Evolutionary conservation across 2,888 invertebrate species (phyloP).

Genomic region (Nysson spinosus): DNA sequence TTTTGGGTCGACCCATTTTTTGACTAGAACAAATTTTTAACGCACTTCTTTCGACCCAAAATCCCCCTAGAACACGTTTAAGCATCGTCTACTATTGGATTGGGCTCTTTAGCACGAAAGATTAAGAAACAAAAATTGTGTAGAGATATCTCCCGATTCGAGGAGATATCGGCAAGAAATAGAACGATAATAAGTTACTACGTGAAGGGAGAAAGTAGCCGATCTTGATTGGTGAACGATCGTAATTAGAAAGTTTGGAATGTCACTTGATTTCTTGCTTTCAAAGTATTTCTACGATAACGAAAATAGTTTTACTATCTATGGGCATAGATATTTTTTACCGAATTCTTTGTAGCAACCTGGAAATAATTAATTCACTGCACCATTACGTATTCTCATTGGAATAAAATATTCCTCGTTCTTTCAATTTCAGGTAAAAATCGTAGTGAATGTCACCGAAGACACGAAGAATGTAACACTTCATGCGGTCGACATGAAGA

Average conservation of each 20-base stretch:
- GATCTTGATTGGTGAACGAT: conserved; percentile 34
- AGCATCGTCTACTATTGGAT: no score
- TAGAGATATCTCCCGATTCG: no score
- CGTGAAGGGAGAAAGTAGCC: conserved; percentile 47
- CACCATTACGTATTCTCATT: neutral
- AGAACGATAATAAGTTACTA: neutral
- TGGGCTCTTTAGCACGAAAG: no score
- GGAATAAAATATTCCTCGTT: neutral
- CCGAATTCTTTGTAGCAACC: no score
- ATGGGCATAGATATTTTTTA: neutral
- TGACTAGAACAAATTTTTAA: no score
- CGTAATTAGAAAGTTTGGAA: conserved; percentile 34
- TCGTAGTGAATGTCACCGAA: conserved; percentile 81
- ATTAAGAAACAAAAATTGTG: no score
- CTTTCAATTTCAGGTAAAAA: conserved; percentile 78
- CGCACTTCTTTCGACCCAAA: no score
- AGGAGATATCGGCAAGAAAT: neutral
- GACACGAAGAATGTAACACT: conserved; percentile 85
- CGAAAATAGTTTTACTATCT: neutral
- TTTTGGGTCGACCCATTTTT: no score
- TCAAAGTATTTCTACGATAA: neutral
- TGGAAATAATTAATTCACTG: neutral
- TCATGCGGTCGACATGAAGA: conserved; percentile 85
- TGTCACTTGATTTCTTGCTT: conserved; percentile 12
- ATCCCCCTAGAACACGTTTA: no score